Conservation (phyloP, 2,113 vertebrate species). For the Proteles cristata region DNA sequence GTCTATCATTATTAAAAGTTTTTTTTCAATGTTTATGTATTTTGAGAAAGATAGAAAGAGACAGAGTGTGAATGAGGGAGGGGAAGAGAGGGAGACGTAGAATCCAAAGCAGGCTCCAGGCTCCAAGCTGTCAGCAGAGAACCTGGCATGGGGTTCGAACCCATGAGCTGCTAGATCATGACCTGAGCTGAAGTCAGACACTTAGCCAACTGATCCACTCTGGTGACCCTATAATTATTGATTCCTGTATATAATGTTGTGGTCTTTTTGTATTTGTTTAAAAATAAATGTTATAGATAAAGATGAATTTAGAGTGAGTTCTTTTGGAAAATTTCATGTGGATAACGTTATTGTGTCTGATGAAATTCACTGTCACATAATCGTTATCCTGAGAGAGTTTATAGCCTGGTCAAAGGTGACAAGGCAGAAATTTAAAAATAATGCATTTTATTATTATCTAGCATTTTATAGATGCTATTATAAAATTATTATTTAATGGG, state of each 20-base stretch:
- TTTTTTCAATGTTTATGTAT: no score
- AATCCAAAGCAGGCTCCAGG: no score
- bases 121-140: no score
- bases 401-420: not conserved
- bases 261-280: slow-evolving; percentile 38
- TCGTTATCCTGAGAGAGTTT: not conserved
- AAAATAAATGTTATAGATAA: not conserved
- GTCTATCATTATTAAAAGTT: not conserved
- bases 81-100: no score
- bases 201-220: no score
- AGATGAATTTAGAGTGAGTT: slow-evolving; percentile 13
- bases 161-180: no score
- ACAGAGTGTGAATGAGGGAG: no score
- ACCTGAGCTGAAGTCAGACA: no score
- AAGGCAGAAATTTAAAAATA: not conserved
- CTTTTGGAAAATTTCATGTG: not conserved
- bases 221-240: no score
- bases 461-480: not conserved
- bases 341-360: not conserved
- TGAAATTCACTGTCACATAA: not conserved
- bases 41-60: no score
- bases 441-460: no score
- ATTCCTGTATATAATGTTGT: not conserved
- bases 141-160: no score
- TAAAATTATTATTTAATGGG: not conserved